Conservation (phyloP, 2,888 invertebrate species). For the Pasiphila rectangulata region DNA sequence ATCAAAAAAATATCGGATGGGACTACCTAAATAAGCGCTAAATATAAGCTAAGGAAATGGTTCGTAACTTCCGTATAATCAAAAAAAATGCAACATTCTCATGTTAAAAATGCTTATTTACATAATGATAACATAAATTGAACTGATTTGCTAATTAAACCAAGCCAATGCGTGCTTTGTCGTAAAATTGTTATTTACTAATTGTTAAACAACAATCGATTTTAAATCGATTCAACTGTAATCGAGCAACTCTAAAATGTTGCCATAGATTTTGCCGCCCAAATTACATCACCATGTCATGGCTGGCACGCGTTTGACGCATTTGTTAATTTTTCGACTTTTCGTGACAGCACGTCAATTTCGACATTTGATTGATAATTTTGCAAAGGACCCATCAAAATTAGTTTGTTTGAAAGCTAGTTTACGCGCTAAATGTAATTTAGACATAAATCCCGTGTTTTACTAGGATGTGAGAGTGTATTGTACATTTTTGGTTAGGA, state of each 20-base stretch:
- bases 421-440: slow-evolving; percentile 75
- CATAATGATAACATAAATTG: no score
- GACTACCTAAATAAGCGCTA: no score
- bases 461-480: slow-evolving; percentile 68
- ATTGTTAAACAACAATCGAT: neutral
- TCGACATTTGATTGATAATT: slow-evolving; percentile 82
- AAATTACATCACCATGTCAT: slow-evolving; percentile 74
- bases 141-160: neutral
- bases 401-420: slow-evolving; percentile 80
- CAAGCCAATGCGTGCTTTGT: neutral
- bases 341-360: slow-evolving; percentile 81
- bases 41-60: no score
- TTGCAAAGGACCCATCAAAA: slow-evolving; percentile 77
- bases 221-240: slow-evolving; percentile 7
- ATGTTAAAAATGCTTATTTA: no score
- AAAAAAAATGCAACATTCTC: no score
- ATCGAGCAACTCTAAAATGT: slow-evolving; percentile 46
- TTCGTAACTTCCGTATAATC: no score
- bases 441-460: slow-evolving; percentile 54
- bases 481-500: slow-evolving; percentile 62
- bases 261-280: slow-evolving; percentile 55
- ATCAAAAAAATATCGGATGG: no score
- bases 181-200: slow-evolving; percentile 3
- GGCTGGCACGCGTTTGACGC: slow-evolving; percentile 74
- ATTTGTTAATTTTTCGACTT: slow-evolving; percentile 74